Evolutionary conservation across 2,797 vertebrate genomes (phyloP), one percentile per base, ranked within the genome.

Genomic region (Ptychadena robeensis): DNA sequence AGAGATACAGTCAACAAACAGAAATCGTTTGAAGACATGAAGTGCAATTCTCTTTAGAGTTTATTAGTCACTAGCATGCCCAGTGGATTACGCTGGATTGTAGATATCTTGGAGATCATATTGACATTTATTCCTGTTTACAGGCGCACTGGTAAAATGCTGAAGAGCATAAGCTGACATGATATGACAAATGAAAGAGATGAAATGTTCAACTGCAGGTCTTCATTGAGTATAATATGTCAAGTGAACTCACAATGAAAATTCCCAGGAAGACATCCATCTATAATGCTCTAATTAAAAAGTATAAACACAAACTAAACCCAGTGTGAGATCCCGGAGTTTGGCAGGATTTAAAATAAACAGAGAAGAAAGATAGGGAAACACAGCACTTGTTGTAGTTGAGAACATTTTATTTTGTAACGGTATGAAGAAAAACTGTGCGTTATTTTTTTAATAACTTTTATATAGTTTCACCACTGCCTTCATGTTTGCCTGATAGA

Each of bases 81-180:
- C 82, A 88, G 86, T 84, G 88, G 88, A 91, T 90, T 91, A 89
- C 85, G 87, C 90, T 87, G 89, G 86, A 88, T 89, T 87, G 63
- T 86, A 85, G 86, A 80, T 80, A 83, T 88, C 76, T 85, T 88
- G 76, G 85, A 90, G 85, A 92, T 93, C 87, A 86, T 91, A 91
- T 89, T 92, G 91, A 93, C 90, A 93, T 89, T 87, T 92, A 88
- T 84, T 89, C 53, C 81, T 90, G 66, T 81, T 90, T 87, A 89
- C 44, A 88, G 79, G 80, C 86, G 89, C 89, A 90, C 87, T 87
- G 87, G 86, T 73, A 89, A 88, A 83, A 86, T 85, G 86, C 74
- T 90, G 88, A 88, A 89, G 87, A 71, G 71, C 70, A 80, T 89
- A 86, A 91, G 66, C 69, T 90, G 90, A 90, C 86, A 76, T 35